phyloP scores from a whole-genome alignment of 2,888 invertebrate species.

The Eupithecia centaureata region DNA sequence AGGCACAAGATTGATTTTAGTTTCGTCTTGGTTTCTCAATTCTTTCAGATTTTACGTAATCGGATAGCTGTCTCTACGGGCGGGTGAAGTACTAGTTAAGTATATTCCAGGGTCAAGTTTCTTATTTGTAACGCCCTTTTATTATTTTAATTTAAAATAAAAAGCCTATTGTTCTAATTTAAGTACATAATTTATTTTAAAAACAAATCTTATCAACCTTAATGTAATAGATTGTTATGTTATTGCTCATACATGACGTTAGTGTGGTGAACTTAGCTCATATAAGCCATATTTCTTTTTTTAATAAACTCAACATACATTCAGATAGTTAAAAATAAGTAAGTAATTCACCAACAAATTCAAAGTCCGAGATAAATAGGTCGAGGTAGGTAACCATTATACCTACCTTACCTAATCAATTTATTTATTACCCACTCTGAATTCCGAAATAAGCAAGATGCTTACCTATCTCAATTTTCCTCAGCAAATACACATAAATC shows the following conservation, averaged over 20 bases:
- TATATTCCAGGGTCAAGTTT: slow-evolving; percentile 15
- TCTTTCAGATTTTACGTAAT: slow-evolving; percentile 22
- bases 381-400: too few species aligned
- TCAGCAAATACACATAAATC: background rate
- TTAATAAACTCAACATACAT: too few species aligned
- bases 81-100: slow-evolving; percentile 2
- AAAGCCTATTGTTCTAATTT: background rate
- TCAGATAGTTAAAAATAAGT: too few species aligned
- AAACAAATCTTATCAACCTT: background rate
- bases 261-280: too few species aligned
- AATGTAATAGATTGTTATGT: too few species aligned
- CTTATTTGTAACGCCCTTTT: background rate
- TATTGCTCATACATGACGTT: too few species aligned
- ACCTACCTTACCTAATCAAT: background rate
- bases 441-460: background rate
- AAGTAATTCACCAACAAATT: too few species aligned
- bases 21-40: slow-evolving; percentile 5
- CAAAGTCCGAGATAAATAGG: too few species aligned
- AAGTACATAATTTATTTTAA: background rate
- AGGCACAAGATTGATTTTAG: background rate
- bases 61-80: slow-evolving; percentile 15
- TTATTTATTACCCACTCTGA: background rate
- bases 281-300: too few species aligned
- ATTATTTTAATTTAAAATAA: background rate
- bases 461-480: background rate